Conservation (phyloP, 30 jellyfish, hydroid and myxozoan species). For the Catostylus mosaicus region DNA sequence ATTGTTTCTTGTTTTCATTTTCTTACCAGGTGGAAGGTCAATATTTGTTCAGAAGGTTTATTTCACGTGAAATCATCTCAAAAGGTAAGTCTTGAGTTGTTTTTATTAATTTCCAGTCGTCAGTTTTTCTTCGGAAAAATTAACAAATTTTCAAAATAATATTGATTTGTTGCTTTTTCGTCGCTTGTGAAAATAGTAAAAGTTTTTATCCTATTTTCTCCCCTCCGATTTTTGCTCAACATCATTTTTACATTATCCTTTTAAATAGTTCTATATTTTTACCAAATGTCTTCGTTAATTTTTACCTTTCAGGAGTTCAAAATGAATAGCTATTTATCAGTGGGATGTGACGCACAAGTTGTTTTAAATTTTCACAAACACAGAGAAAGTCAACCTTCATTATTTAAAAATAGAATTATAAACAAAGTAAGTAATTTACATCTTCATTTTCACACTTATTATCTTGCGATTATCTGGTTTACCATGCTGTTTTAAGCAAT, state of each 20-base stretch:
- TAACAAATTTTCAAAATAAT: too few species aligned
- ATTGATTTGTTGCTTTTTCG: too few species aligned
- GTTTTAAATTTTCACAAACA: slow-evolving; percentile 94
- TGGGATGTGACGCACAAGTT: slow-evolving; percentile 99
- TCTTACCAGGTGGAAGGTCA: slow-evolving; percentile 77
- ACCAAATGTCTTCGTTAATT: too few species aligned
- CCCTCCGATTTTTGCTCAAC: too few species aligned
- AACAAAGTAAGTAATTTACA: slow-evolving; percentile 71
- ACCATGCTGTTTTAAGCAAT: too few species aligned
- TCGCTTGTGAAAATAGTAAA: too few species aligned
- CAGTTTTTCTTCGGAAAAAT: too few species aligned
- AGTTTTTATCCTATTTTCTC: too few species aligned
- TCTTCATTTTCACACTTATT: background rate
- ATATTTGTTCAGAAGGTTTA: slow-evolving; percentile 44
- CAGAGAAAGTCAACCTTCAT: slow-evolving; percentile 95
- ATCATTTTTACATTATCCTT: too few species aligned
- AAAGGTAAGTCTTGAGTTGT: slow-evolving; percentile 20
- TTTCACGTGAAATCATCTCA: slow-evolving; percentile 53
- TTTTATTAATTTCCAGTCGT: background rate
- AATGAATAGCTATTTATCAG: slow-evolving; percentile 93
- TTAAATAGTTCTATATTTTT: too few species aligned
- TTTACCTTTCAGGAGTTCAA: slow-evolving; percentile 60
- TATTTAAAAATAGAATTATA: slow-evolving; percentile 87
- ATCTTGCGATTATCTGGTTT: too few species aligned
- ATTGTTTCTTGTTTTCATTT: background rate